These are phyloP conservation scores for Graphium colonna DNA, from an alignment of 2,888 invertebrate genomes.

Conservation along the genomic window DNA sequence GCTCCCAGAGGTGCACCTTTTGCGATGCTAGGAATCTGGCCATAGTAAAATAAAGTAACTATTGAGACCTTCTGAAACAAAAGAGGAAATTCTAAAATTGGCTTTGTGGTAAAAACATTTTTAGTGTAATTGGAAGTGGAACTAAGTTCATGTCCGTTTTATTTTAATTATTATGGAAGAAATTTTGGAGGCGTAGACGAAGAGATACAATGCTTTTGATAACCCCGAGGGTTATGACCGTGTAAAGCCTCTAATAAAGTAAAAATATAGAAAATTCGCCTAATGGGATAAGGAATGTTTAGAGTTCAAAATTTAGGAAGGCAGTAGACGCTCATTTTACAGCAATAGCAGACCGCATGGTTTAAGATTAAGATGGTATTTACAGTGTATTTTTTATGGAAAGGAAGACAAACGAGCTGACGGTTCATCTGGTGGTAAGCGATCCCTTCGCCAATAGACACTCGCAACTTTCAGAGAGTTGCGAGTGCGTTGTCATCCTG, in stretches of 20 bases:
- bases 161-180: conserved; percentile 22
- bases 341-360: conserved; percentile 32
- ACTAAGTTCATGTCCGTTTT: conserved; percentile 46
- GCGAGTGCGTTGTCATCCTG: too few relatives aligned
- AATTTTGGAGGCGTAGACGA: conserved; percentile 47
- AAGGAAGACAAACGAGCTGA: too few relatives aligned
- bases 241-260: conserved; percentile 73
- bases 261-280: conserved; percentile 51
- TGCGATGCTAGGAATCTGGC: conserved; percentile 35
- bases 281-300: conserved; percentile 40
- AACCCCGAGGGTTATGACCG: conserved; percentile 64
- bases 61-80: not conserved
- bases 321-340: conserved; percentile 55
- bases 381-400: too few relatives aligned
- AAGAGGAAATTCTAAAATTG: not conserved
- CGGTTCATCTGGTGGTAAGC: too few relatives aligned
- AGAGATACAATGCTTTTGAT: conserved; percentile 62
- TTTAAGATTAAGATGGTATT: conserved; percentile 40
- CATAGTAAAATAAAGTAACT: conserved; percentile 1
- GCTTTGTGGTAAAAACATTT: not conserved
- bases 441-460: too few relatives aligned
- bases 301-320: conserved; percentile 45
- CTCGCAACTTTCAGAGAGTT: too few relatives aligned
- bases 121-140: conserved; percentile 34
- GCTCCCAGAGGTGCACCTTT: conserved; percentile 51